Base-by-base conservation (phyloP, 2,113 vertebrate genomes). In the Alaudala cheleensis region DNA sequence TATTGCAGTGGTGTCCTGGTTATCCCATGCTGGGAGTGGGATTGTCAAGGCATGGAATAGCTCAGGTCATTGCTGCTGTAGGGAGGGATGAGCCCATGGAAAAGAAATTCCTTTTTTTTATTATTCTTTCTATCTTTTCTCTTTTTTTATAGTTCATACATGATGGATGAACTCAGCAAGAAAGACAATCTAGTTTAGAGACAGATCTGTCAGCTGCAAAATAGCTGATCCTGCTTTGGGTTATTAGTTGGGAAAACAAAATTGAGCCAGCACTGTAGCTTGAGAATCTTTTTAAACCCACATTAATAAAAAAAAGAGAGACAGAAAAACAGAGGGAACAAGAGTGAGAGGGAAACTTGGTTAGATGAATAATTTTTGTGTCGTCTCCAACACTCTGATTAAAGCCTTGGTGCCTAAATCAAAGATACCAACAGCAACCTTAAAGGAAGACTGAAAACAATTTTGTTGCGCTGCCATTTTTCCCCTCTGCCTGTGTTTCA, bases 201-300 rank as follows among this genome's bases (percentile, higher is more conserved):
- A 81, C 79, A 66, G 57, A 91, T 85, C 94, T 95, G 91, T 97
- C 97, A 97, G 95, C 94, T 96, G 92, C 92, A 95, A 95, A 96
- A 94, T 91, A 96, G 92, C 97, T 97, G 93, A 94, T 92, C 94
- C 92, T 66, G 64, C 90, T 94, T 77, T 86, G 85, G 83, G 82
- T 97, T 97, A 97, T 97, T 97, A 97, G 96, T 82, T 97, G 50
- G 78, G 84, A 97, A 98, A 97, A 97, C 80, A 95, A 96, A 96
- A 96, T 87, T 93, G 96, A 95, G 90, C 86, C 83, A 76, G 77
- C 74, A 67, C 56, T 94, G 70, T 90, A 80, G 81, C 96, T 83
- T 58, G 83, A 95, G 87, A 93, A 91, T 94, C 82, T 94, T 97
- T 97, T 92, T 84, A 92, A 90, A 84, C 76, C 81, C 92, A 95